A percentile compares a stretch with the other conserved stretches of the same genome.
These are phyloP conservation scores for Lepidurus couesii DNA, from an alignment of 1,140 invertebrate genomes.

Conservation along the genomic window DNA sequence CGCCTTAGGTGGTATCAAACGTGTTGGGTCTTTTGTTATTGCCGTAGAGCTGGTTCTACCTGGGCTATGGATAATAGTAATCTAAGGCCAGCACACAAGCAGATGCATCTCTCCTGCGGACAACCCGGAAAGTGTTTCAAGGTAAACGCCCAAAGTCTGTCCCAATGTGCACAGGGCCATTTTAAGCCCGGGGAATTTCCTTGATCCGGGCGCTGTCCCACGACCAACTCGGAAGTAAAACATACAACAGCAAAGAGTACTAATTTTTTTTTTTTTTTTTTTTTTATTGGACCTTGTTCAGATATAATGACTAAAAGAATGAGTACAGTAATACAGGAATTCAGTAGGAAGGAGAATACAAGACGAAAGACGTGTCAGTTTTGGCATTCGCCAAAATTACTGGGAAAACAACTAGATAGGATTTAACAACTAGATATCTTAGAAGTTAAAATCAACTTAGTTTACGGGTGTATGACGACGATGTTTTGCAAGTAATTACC, in stretches of 20 bases:
- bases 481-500: too few species aligned
- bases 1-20: conserved; percentile 13
- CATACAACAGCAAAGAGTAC: not conserved
- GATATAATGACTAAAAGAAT: too few species aligned
- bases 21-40: not conserved
- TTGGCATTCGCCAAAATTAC: too few species aligned
- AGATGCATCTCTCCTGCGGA: not conserved
- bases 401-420: too few species aligned
- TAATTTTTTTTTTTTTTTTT: too few species aligned
- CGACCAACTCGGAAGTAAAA: not conserved
- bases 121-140: conserved; percentile 21
- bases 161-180: not conserved
- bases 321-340: too few species aligned
- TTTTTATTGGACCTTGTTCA: too few species aligned
- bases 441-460: too few species aligned
- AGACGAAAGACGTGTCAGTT: too few species aligned
- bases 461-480: too few species aligned
- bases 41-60: not conserved
- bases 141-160: conserved; percentile 9
- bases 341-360: too few species aligned
- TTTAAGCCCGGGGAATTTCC: not conserved
- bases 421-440: too few species aligned
- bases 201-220: not conserved
- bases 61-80: not conserved
- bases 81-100: not conserved